A percentile compares a stretch with the other conserved stretches of the same genome.
phyloP scores from a whole-genome alignment of 2,888 invertebrate genomes.

The Dascillus cervinus region DNA sequence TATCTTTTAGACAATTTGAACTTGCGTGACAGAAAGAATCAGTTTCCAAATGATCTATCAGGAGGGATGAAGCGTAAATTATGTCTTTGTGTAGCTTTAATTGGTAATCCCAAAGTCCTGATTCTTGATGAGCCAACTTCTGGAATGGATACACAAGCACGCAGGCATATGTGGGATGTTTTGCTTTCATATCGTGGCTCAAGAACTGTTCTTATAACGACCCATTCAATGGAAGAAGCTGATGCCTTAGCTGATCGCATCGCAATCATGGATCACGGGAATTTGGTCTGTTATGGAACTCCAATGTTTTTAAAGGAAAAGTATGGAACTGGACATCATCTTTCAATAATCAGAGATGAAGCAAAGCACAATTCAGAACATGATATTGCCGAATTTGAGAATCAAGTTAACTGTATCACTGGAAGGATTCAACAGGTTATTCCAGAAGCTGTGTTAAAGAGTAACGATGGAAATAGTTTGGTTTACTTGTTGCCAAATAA shows the following conservation, averaged over 20 bases:
- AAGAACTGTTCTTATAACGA: constrained; percentile 79
- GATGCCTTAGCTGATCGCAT: constrained; percentile 87
- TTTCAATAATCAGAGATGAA: constrained; percentile 48
- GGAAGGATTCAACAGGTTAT: constrained; percentile 29
- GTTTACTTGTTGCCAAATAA: constrained; percentile 51
- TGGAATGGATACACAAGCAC: constrained; percentile 84
- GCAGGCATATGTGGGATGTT: constrained; percentile 83
- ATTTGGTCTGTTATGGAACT: constrained; percentile 70
- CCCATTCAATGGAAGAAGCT: constrained; percentile 95
- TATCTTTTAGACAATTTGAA: constrained; percentile 51
- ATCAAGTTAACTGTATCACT: constrained; percentile 18
- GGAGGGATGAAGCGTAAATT: constrained; percentile 92
- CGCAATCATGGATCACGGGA: constrained; percentile 73
- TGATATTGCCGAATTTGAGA: too few species aligned
- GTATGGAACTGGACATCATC: constrained; percentile 61
- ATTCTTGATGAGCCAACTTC: constrained; percentile 84
- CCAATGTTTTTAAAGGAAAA: constrained; percentile 72
- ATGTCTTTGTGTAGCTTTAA: constrained; percentile 77
- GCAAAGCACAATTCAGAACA: constrained; percentile 4
- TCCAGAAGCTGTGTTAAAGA: constrained; percentile 31
- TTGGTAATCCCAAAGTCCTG: constrained; percentile 65
- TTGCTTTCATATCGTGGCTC: constrained; percentile 50
- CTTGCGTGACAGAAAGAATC: constrained; percentile 54
- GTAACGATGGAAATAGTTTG: constrained; percentile 35
- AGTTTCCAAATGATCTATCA: constrained; percentile 59